Percentiles rank a stretch among this genome's conserved stretches.
phyloP scores from a whole-genome alignment of 2,113 vertebrate genomes.

The Lethenteron reissneri region DNA sequence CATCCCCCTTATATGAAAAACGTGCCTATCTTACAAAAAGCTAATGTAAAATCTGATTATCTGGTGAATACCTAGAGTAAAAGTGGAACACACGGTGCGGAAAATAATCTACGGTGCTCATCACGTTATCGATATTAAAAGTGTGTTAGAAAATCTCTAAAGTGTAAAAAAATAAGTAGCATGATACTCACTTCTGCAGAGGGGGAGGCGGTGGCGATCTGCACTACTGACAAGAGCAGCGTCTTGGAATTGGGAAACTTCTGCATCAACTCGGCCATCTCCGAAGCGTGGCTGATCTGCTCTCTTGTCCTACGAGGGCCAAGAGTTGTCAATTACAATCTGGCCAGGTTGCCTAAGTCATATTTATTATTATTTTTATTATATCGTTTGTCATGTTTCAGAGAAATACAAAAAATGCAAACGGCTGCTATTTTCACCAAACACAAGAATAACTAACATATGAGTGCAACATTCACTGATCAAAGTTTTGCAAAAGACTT shows the following conservation, averaged over 20 bases:
- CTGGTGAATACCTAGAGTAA: neutral
- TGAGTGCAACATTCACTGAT: too few species aligned
- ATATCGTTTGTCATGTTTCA: neutral
- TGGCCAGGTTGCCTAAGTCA: neutral
- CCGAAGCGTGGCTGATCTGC: slow-evolving; percentile 17
- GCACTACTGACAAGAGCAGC: slow-evolving; percentile 47
- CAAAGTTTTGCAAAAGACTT: too few species aligned
- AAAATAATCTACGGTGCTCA: neutral
- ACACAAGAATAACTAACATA: too few species aligned
- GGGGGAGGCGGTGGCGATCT: slow-evolving; percentile 48
- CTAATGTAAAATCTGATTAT: too few species aligned
- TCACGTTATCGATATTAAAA: neutral
- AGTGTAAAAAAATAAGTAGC: neutral
- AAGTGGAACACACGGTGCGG: neutral
- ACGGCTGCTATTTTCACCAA: too few species aligned
- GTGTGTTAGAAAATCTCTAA: neutral
- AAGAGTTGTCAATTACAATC: neutral
- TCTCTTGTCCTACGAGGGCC: neutral
- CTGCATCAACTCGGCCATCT: slow-evolving; percentile 32
- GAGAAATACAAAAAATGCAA: too few species aligned
- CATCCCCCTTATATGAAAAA: too few species aligned
- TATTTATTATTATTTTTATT: neutral
- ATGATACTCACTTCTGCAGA: slow-evolving; percentile 31
- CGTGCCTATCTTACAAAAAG: too few species aligned
- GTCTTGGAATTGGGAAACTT: slow-evolving; percentile 60